Conservation (phyloP, 2,888 invertebrate species). For the Stegana nigrithorax region DNA sequence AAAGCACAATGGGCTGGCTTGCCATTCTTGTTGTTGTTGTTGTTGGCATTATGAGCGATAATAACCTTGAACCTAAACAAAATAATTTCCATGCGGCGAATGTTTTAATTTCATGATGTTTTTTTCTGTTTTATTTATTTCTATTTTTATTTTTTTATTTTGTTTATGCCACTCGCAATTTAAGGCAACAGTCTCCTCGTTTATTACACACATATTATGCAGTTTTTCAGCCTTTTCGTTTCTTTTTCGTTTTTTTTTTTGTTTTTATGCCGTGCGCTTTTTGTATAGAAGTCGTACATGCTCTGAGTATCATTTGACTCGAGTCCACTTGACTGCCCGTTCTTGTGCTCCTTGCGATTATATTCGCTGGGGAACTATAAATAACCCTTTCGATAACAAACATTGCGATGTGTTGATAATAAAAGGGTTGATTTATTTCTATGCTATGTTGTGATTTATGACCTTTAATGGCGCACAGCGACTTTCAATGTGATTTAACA, state of each 20-base stretch:
- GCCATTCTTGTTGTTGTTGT: too few species aligned
- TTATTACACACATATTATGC: background rate
- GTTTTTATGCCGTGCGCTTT: background rate
- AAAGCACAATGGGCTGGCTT: too few species aligned
- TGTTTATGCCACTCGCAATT: background rate
- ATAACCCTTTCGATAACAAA: conserved; percentile 60
- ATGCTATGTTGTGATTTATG: conserved; percentile 58
- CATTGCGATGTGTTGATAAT: conserved; percentile 61
- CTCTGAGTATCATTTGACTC: background rate
- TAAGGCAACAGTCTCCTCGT: background rate
- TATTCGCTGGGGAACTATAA: conserved; percentile 52
- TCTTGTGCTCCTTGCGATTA: too few species aligned
- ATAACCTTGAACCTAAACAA: conserved; percentile 10
- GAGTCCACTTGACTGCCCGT: background rate
- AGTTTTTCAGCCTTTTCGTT: background rate
- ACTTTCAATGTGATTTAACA: conserved; percentile 32
- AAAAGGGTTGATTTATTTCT: conserved; percentile 59
- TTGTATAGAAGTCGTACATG: background rate
- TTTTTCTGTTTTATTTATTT: too few species aligned
- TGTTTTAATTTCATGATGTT: background rate
- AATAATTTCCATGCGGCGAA: background rate
- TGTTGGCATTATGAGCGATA: too few species aligned
- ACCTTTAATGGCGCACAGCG: conserved; percentile 48
- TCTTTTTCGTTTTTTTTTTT: background rate
- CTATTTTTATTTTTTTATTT: background rate